Base-by-base conservation (phyloP, 2,113 vertebrate genomes). In the Cepphus grylle region DNA sequence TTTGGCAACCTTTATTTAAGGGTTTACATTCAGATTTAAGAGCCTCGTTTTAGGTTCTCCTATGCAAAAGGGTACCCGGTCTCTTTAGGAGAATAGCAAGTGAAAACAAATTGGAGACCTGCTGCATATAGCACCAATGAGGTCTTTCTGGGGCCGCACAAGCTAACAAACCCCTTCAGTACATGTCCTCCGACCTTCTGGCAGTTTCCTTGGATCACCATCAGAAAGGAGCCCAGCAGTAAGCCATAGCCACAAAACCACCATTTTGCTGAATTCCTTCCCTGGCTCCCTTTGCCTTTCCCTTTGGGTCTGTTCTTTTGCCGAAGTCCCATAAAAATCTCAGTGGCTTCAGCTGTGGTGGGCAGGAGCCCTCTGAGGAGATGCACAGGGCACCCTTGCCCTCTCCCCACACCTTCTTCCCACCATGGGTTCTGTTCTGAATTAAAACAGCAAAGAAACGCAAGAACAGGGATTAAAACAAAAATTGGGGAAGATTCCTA, bases 381-480 rank as follows among this genome's bases (percentile, higher is more conserved):
- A 50, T 26, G 36, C 1, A 4, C 5, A 55, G 53, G 17, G 50
- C 3, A 25, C 26, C 32, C 20, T 71, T 27, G 26, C 59, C 30
- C 18, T 90, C 49, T 52, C 11, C 27, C 7, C 23, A 62, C 32
- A 36, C 6, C 15, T 90, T 67, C 34, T 77, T 72, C 47, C 43
- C 59, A 12, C 40, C 72, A 11, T 14, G 15, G 32, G 11, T 18
- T 82, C 45, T 88, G 36, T 67, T 87, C 81, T 83, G 53, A 58
- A 49, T 79, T 81, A 87, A 91, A 89, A n/a, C 47, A 67, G 15
- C 18, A 15, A 81, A 71, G 34, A 79, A 94, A 58, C 16, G 22
- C 34, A 22, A 11, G 30, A 59, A 43, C 0, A 0, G 12, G 2
- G 6, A 40, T 58, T 47, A 49, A 88, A 96, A 74, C 25, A 58